These are phyloP conservation scores for Galerucella pusilla DNA, from an alignment of 2,888 invertebrate genomes.

Conservation along the genomic window DNA sequence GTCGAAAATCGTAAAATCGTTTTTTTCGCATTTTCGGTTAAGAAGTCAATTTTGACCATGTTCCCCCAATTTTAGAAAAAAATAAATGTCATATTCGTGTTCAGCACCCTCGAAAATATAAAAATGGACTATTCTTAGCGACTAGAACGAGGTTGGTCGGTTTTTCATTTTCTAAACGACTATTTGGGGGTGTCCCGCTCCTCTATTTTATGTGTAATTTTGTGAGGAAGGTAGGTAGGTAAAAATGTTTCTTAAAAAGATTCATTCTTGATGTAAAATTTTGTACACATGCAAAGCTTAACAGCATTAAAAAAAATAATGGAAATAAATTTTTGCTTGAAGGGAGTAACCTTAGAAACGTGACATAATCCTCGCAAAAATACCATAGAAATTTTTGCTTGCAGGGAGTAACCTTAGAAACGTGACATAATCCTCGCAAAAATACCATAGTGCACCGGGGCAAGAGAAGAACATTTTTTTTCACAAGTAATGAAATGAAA, in stretches of 20 bases:
- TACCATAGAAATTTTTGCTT: not conserved
- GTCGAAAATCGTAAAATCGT: no score
- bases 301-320: not conserved
- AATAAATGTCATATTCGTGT: no score
- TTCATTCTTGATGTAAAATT: not conserved
- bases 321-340: not conserved
- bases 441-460: not conserved
- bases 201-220: conserved; percentile 16
- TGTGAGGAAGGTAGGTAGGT: conserved; percentile 7
- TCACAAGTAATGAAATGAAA: no score
- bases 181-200: no score
- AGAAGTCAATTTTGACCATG: no score
- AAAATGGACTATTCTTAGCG: no score
- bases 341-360: not conserved
- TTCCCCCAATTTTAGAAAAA: no score
- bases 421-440: not conserved
- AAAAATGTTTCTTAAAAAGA: not conserved
- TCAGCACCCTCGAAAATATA: no score
- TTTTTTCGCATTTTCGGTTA: no score
- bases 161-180: no score
- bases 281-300: not conserved
- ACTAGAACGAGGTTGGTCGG: no score
- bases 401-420: not conserved
- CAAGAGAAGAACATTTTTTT: not conserved
- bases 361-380: not conserved